Conservation (phyloP, 1,140 invertebrate species). For the Heliconius hermathena region DNA sequence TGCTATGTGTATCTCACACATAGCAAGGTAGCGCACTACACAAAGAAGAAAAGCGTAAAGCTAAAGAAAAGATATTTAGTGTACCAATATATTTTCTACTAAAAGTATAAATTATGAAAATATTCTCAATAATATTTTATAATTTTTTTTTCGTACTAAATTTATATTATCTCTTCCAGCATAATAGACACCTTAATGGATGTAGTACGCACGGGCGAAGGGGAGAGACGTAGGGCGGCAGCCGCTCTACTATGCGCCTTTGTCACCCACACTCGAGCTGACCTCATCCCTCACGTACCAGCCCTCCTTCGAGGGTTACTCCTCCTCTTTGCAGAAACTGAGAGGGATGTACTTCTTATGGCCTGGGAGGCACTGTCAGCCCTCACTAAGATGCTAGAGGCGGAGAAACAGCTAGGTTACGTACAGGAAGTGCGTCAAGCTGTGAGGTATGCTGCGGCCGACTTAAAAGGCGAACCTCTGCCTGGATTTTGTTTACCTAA, state of each 20-base stretch:
- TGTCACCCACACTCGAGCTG: conserved; percentile 93
- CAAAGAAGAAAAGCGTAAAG: no score
- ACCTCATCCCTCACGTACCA: conserved; percentile 93
- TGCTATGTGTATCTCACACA: no score
- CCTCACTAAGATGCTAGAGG: conserved; percentile 93
- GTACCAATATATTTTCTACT: no score
- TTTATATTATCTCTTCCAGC: conserved; percentile 70
- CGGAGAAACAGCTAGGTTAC: conserved; percentile 90
- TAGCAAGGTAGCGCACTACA: no score
- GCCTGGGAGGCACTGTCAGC: conserved; percentile 83
- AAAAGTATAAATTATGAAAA: no score
- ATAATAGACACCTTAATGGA: conserved; percentile 96
- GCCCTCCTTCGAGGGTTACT: conserved; percentile 94
- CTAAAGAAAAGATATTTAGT: no score
- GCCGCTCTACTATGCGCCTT: conserved; percentile 94
- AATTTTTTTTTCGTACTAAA: no score
- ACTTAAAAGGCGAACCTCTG: conserved; percentile 90
- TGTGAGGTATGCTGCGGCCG: conserved; percentile 93
- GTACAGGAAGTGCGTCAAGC: conserved; percentile 95
- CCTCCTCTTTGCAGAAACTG: conserved; percentile 90
- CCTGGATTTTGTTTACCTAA: conserved; percentile 98
- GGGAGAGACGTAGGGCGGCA: conserved; percentile 88
- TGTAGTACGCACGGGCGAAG: conserved; percentile 85
- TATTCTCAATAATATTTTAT: no score
- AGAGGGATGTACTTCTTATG: conserved; percentile 89